Evolutionary conservation across 1,140 invertebrate genomes (phyloP), one percentile per base, ranked within the genome.

Genomic region (Pseudomyrmex cubaensis): DNA sequence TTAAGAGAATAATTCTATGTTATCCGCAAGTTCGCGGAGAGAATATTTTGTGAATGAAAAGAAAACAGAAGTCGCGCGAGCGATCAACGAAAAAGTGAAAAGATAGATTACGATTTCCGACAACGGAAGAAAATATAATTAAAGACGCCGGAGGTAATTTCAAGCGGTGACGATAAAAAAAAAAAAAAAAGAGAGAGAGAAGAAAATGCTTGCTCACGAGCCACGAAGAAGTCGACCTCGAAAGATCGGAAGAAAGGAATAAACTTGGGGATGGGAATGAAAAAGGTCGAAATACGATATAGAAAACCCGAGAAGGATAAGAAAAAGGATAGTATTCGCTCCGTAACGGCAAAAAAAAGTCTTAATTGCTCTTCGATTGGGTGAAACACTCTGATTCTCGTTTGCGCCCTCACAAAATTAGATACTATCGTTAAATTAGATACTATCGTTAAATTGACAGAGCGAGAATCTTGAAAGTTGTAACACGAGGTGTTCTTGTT

Each of bases 51-150:
- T 35, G 13, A 20, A 69, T 35, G 46, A 44, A 50, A 64, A 72
- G 35, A 59, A 57, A 54, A 46, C 1, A 4, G 7, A 17, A 22
- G 62, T 20, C 13, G 35, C 5, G 35, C 35, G 17, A 10, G 64
- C 48, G 75, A 64, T 57, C 20, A 61, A 10, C n/a, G 50, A 70
- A 50, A n/a, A 73, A 82, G 50, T 50, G 54, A 85, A 77, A 70
- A 86, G 73, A 84, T 84, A 59, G 67, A 86, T 84, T 75, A 56
- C 35, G 35, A 35, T 7, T 35, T 35, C 17, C 62, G 44, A 78
- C 35, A 25, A 54, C 17, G 25, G 44, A 77, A 77, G 75, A 86
- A 76, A 87, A 85, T 70, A 85, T 52, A 82, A 87, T 85, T 85
- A 85, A 76, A 85, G 63, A 22, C 20, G 69, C 17, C 54, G 61